A percentile compares a stretch with the other conserved stretches of the same genome.
These are phyloP conservation scores for Merluccius polli DNA, from an alignment of 2,797 vertebrate species.

Conservation along the genomic window DNA sequence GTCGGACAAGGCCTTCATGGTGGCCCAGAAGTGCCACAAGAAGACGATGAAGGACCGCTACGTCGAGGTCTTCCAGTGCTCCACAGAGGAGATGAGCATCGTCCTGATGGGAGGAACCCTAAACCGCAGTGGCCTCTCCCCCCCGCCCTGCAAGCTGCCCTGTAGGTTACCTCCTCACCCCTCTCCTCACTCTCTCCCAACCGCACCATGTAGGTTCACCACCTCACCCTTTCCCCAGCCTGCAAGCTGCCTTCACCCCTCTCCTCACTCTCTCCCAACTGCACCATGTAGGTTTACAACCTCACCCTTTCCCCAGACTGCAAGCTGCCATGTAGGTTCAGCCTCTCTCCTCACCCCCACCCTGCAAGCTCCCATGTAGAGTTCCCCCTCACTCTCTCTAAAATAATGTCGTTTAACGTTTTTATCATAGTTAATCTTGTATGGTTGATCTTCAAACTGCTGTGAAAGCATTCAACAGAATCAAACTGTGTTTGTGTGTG, in stretches of 20 bases:
- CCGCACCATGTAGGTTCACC: constrained; percentile 83
- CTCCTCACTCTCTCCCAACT: constrained; percentile 60
- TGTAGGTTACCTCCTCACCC: constrained; percentile 65
- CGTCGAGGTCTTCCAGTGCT: constrained; percentile 96
- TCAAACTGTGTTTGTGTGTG: no score
- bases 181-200: constrained; percentile 74
- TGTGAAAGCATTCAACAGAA: no score
- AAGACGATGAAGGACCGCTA: constrained; percentile 98
- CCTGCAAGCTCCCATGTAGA: background rate
- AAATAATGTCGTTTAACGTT: no score
- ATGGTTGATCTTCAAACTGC: background rate
- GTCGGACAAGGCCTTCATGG: constrained; percentile 86
- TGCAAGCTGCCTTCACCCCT: background rate
- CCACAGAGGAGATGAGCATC: constrained; percentile 97
- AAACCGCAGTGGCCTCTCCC: constrained; percentile 94
- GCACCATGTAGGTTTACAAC: constrained; percentile 54
- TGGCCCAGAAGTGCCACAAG: constrained; percentile 94
- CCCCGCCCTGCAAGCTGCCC: constrained; percentile 95
- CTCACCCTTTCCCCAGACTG: background rate
- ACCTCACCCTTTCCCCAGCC: constrained; percentile 53
- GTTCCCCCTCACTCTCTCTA: background rate
- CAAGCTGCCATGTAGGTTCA: background rate
- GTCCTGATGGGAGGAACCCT: constrained; percentile 96
- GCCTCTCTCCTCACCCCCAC: background rate
- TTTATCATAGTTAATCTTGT: background rate